Conservation (phyloP, 2,888 invertebrate genomes). For the Leucoptera coffeella region DNA sequence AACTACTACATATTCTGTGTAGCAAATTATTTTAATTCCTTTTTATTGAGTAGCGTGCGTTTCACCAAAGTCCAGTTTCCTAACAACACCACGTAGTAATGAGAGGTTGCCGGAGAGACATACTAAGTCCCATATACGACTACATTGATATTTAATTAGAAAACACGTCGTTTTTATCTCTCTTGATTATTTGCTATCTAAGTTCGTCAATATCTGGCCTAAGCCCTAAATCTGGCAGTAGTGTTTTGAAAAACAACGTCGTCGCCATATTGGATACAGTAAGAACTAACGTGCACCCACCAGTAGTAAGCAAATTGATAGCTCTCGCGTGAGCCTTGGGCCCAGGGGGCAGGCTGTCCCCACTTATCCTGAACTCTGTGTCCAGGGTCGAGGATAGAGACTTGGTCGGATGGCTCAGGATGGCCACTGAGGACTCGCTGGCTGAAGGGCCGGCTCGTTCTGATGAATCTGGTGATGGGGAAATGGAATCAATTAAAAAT, state of each 20-base stretch:
- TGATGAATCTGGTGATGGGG: neutral
- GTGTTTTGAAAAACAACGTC: neutral
- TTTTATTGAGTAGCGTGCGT: no score
- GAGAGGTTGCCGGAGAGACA: neutral
- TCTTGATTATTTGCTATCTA: neutral
- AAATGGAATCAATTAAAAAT: no score
- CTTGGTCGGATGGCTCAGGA: conserved; percentile 11
- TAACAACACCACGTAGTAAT: neutral
- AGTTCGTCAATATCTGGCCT: no score
- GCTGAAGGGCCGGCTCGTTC: conserved; percentile 6
- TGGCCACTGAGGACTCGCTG: conserved; percentile 4
- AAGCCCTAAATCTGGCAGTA: no score
- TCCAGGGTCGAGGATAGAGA: conserved; percentile 16
- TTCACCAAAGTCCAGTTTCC: neutral
- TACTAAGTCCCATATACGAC: neutral
- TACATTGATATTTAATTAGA: no score
- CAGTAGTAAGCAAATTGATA: conserved; percentile 64
- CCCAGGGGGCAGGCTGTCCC: conserved; percentile 16
- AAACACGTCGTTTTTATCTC: neutral
- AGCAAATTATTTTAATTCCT: no score
- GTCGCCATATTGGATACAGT: neutral
- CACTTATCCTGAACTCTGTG: conserved; percentile 18
- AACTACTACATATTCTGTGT: no score
- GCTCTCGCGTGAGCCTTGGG: conserved; percentile 46
- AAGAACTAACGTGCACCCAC: conserved; percentile 19